phyloP scores from a whole-genome alignment of 2,113 vertebrate species.

The Caranx melampygus region DNA sequence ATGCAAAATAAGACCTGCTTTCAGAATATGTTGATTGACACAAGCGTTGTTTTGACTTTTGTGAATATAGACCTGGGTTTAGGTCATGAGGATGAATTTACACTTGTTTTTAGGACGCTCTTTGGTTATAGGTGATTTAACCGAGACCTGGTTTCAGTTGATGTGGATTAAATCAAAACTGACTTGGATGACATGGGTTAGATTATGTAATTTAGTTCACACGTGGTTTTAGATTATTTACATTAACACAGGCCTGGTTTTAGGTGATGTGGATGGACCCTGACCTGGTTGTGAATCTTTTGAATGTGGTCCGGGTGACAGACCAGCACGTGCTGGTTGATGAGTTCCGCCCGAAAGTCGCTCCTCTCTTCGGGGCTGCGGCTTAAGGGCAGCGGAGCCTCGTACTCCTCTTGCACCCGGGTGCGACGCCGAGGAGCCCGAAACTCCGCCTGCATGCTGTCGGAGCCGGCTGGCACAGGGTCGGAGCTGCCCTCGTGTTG shows the following conservation, averaged over 20 bases:
- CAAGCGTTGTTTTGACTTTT: neutral
- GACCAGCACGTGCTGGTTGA: slow-evolving; percentile 89
- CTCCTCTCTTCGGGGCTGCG: slow-evolving; percentile 37
- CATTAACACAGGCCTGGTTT: neutral
- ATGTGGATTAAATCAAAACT: neutral
- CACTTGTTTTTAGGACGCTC: neutral
- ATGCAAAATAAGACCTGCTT: no score
- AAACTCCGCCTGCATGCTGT: slow-evolving; percentile 85
- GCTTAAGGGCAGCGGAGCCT: slow-evolving; percentile 84
- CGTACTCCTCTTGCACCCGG: slow-evolving; percentile 84
- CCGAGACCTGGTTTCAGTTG: neutral
- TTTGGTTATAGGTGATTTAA: neutral
- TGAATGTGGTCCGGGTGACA: slow-evolving; percentile 84
- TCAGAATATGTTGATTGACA: no score
- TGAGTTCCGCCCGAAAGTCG: slow-evolving; percentile 85
- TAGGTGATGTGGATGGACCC: neutral
- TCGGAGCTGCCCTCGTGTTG: neutral
- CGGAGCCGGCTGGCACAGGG: neutral
- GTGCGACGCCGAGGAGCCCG: slow-evolving; percentile 87
- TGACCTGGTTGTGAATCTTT: slow-evolving; percentile 88
- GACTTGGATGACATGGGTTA: neutral
- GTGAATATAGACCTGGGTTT: neutral
- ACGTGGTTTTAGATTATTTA: neutral
- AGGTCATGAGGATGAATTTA: neutral
- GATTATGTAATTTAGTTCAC: neutral